A percentile compares a stretch with the other conserved stretches of the same genome.
phyloP scores from a whole-genome alignment of 2,113 vertebrate species.

The Tonatia bakeri region DNA sequence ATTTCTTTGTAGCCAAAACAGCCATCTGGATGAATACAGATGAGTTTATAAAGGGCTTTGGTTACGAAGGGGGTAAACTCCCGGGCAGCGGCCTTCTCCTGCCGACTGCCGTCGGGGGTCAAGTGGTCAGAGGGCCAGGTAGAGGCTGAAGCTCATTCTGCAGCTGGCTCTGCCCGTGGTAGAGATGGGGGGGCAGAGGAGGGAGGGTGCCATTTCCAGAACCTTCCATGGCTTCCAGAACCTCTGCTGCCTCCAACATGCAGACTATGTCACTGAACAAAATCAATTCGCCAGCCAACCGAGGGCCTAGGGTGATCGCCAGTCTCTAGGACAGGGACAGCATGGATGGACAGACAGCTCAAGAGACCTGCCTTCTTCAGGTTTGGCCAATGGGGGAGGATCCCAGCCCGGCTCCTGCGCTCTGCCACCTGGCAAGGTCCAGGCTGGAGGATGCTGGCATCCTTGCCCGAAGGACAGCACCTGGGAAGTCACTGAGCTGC shows the following conservation, averaged over 20 bases:
- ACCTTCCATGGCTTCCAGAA: neutral
- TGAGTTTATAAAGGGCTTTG: neutral
- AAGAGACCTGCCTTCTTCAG: neutral
- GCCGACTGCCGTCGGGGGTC: too few species aligned
- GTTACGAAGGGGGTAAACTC: neutral
- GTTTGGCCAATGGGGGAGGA: accelerated
- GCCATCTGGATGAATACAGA: slow-evolving; percentile 71
- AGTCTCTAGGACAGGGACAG: neutral
- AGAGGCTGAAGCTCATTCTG: neutral
- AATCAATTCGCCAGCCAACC: neutral
- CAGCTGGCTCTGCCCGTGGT: neutral
- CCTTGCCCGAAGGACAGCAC: neutral
- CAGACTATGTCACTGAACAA: neutral
- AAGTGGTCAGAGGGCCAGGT: neutral
- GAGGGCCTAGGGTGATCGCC: too few species aligned
- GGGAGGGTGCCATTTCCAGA: neutral
- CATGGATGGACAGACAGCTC: too few species aligned
- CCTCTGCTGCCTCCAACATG: neutral
- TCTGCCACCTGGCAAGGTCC: neutral
- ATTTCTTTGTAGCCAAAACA: slow-evolving; percentile 70
- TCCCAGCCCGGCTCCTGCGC: neutral
- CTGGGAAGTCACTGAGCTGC: too few species aligned
- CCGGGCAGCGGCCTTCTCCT: neutral
- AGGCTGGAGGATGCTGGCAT: neutral
- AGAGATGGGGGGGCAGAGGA: neutral